Base-by-base conservation (phyloP, 2,113 vertebrate species). In the Paraplagusia blochii region DNA sequence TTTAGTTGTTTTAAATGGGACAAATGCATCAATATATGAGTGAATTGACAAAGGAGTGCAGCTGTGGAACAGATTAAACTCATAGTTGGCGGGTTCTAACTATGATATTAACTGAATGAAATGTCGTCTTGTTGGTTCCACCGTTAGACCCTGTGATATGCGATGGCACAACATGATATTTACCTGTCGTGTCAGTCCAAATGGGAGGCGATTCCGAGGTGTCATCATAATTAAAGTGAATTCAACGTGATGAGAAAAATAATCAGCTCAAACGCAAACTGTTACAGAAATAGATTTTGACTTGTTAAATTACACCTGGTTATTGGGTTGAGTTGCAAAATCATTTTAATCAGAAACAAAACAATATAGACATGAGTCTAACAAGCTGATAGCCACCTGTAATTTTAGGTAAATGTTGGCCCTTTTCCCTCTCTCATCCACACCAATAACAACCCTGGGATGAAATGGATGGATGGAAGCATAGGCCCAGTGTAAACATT, bases 321-420 rank as follows among this genome's bases (percentile, higher is more conserved):
- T 67, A 86, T 86, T 78, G 63, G 60, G 71, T 66, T 79, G 87
- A 87, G 81, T 82, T 81, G 51, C 67, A 40, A 54, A 80, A 87
- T 81, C 16, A 16, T 74, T 57, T 80, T 81, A 60, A 69, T 44
- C 43, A 64, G 63, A 19, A 63, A 36, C 56, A 77, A 83, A 85
- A 74, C 71, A 72, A 85, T 75, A 77, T 14, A 72, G 85, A 84
- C 81, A 43, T 66, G 13, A 36, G 52, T 49, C 61, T 82, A 84
- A 84, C 69, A 48, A 69, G 77, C 82, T 79, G 83, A 86, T 59
- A 55, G 74, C 53, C 33, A 53, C 38, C 51, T 83, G 82, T 82
- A 79, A 63, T 72, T 66, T 9, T 2, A n/a, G n/a, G 50, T 81
- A 85, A 89, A 82, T 86, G 83, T 82, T 69, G 48, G 6, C 22